Evolutionary conservation across 2,113 vertebrate species (phyloP).

Genomic region (Clarias gariepinus): DNA sequence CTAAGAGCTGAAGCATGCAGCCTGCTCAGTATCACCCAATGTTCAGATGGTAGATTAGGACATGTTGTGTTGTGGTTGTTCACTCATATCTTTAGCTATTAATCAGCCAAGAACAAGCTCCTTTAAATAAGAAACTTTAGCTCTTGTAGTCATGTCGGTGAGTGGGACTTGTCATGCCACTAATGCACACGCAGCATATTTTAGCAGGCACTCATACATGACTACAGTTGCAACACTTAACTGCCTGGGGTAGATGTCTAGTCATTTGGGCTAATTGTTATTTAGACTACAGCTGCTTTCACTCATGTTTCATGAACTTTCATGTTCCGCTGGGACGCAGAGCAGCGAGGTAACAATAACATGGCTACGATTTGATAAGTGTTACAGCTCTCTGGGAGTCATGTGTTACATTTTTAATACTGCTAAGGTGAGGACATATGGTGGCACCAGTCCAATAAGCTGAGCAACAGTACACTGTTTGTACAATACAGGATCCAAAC

Average conservation of each 20-base stretch:
- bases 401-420: conserved; percentile 8
- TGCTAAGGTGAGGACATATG: conserved; percentile 14
- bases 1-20: conserved; percentile 23
- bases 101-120: conserved; percentile 35
- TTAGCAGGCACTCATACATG: conserved; percentile 26
- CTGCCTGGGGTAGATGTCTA: conserved; percentile 43
- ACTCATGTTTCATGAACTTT: conserved; percentile 35
- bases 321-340: neutral
- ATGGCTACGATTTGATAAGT: conserved; percentile 31
- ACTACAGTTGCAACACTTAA: conserved; percentile 29
- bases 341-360: conserved; percentile 5
- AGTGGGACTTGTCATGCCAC: neutral
- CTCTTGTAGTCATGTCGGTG: conserved; percentile 3
- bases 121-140: conserved; percentile 35
- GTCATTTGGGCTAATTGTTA: conserved; percentile 45
- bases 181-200: conserved; percentile 37
- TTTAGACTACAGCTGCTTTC: conserved; percentile 46
- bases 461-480: conserved; percentile 5
- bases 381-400: conserved; percentile 9
- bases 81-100: conserved; percentile 41
- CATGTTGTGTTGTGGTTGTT: conserved; percentile 43
- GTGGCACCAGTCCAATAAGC: conserved; percentile 1
- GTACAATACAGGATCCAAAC: neutral
- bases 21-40: conserved; percentile 36
- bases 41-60: conserved; percentile 34